Base-by-base conservation (phyloP, 2,113 vertebrate genomes). In the Rhabdomys dilectus region DNA sequence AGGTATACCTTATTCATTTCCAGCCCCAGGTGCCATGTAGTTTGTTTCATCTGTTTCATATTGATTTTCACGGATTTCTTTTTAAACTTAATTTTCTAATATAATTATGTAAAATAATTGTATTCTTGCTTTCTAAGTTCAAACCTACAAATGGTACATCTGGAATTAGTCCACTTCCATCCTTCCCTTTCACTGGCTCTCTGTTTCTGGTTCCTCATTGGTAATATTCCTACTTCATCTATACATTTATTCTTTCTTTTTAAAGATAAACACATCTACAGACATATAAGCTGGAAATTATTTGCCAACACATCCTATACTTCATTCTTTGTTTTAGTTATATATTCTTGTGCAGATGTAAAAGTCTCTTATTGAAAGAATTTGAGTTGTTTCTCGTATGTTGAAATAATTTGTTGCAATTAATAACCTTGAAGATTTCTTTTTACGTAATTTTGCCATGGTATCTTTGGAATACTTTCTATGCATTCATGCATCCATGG, bases 41-140 rank as follows among this genome's bases (percentile, higher is more conserved):
- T 93, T 95, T 91, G 51, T 87, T 96, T 95, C 70, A 88, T 94
- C 84, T 85, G 34, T 73, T 91, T 94, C 26, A 80, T 39, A 42
- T 53, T 93, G 68, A 13, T 60, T 89, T 89, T 88, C 80, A 96
- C 7, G 22, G 7, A 62, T 80, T 93, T 26, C n/a, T 85, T 93
- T 95, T 84, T 16, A 78, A 88, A 80, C 90, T 95, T 81, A 70
- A 60, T 90, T 94, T 95, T 86, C 19, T 80, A 77, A 92, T 80
- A 64, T 60, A 81, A 81, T 94, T 85, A 60, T 80, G 45, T 81
- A 91, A 88, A 86, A 96, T 93, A 93, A 92, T 90, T 92, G 66
- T 26, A 78, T 31, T 31, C 12, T 66, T 11, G 0, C 76, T 97
- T 97, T 90, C 80, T 73, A 85, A 92, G 48, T 90, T 91, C 29